Percentiles rank a stretch among this genome's conserved stretches.
Evolutionary conservation across 2,797 vertebrate genomes (phyloP).

Genomic region (Chaunax sp.): DNA sequence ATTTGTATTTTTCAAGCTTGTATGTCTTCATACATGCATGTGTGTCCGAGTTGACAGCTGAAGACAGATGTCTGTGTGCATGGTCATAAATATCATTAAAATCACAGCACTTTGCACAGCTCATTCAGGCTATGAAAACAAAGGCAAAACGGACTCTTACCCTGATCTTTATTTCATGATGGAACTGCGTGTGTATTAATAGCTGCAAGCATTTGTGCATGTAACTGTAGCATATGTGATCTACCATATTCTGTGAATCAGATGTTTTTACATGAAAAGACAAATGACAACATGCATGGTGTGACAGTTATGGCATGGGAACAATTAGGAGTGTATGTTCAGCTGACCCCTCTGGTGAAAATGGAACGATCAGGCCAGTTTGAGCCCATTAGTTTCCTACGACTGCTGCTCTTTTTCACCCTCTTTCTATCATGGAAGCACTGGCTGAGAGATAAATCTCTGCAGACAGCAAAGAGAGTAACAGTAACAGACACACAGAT

Average conservation of each 20-base stretch:
- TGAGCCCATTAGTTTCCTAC: constrained; percentile 42
- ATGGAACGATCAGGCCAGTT: constrained; percentile 46
- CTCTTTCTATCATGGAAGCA: not conserved
- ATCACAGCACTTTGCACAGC: constrained; percentile 64
- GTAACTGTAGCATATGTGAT: not conserved
- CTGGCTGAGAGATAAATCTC: too few relatives aligned
- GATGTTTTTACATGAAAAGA: not conserved
- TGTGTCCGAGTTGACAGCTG: constrained; percentile 33
- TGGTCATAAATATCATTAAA: constrained; percentile 68
- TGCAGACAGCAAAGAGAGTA: too few relatives aligned
- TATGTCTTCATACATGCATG: constrained; percentile 34
- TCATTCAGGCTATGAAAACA: constrained; percentile 63
- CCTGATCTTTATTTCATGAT: constrained; percentile 60
- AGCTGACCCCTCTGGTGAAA: constrained; percentile 52
- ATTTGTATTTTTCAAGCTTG: constrained; percentile 10
- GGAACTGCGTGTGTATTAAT: not conserved
- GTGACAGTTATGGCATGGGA: constrained; percentile 37
- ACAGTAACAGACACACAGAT: too few relatives aligned
- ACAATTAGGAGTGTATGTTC: constrained; percentile 51
- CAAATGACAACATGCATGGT: not conserved
- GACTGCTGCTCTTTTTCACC: constrained; percentile 8
- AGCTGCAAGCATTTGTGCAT: constrained; percentile 8
- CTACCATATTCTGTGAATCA: not conserved
- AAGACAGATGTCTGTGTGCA: constrained; percentile 41
- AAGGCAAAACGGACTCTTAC: constrained; percentile 53